Percentiles rank a stretch among this genome's conserved stretches.
These are phyloP conservation scores for Pelvicachromis taeniatus DNA, from an alignment of 2,113 vertebrate species.

Conservation along the genomic window DNA sequence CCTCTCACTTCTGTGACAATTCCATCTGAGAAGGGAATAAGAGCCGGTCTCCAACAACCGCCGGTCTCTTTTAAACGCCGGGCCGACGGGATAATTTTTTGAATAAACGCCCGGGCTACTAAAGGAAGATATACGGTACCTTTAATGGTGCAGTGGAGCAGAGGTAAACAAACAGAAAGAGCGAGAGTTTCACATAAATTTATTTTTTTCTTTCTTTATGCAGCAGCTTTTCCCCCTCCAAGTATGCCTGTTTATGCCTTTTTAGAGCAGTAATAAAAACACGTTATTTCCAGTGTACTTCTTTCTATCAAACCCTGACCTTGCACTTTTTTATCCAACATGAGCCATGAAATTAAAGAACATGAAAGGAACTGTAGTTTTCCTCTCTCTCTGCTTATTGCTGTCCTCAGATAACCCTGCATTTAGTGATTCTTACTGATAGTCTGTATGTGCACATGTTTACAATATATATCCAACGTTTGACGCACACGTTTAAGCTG, in stretches of 20 bases:
- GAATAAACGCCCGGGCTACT: too few species aligned
- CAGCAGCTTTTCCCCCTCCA: fast-evolving
- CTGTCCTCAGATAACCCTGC: slow-evolving; percentile 19
- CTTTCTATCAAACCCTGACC: background rate
- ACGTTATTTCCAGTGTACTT: background rate
- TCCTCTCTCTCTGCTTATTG: background rate
- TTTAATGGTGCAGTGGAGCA: too few species aligned
- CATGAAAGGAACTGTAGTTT: background rate
- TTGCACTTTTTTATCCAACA: background rate
- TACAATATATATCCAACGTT: background rate
- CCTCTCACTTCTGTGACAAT: too few species aligned
- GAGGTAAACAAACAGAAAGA: background rate
- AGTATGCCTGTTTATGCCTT: background rate
- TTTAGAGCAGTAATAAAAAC: background rate
- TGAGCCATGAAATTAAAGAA: background rate
- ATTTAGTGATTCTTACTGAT: background rate
- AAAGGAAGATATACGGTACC: too few species aligned
- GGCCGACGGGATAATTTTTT: too few species aligned
- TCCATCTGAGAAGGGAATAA: too few species aligned
- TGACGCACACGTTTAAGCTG: background rate
- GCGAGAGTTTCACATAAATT: background rate
- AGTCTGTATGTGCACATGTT: background rate
- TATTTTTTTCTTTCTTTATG: background rate
- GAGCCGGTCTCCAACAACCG: too few species aligned
- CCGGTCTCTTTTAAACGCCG: too few species aligned